These are phyloP conservation scores for Calliopum simillimum DNA, from an alignment of 2,888 invertebrate genomes.

Conservation along the genomic window DNA sequence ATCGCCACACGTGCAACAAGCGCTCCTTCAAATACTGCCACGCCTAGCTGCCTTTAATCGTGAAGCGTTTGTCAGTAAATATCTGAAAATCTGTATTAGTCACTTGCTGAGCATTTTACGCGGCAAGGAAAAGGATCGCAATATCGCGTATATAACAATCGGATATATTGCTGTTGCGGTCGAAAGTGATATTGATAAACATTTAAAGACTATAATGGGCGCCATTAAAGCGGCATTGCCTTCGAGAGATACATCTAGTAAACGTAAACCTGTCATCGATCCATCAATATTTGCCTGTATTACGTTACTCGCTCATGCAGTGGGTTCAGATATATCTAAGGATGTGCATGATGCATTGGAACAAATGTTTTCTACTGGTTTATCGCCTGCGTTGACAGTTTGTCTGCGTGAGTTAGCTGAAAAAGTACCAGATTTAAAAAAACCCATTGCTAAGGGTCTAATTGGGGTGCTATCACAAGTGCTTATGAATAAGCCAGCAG, in stretches of 20 bases:
- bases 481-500: conserved; percentile 86
- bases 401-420: conserved; percentile 90
- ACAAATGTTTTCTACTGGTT: conserved; percentile 91
- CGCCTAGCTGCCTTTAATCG: conserved; percentile 94
- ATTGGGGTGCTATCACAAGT: conserved; percentile 91
- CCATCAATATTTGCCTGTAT: conserved; percentile 94
- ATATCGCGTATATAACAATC: conserved; percentile 89
- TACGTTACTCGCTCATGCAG: conserved; percentile 88
- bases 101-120: conserved; percentile 82
- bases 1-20: conserved; percentile 86
- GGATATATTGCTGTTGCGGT: conserved; percentile 93
- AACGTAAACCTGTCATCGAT: conserved; percentile 81
- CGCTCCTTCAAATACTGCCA: conserved; percentile 87
- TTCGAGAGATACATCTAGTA: conserved; percentile 80
- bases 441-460: conserved; percentile 92
- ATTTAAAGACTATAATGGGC: conserved; percentile 88
- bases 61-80: conserved; percentile 80
- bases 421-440: conserved; percentile 87
- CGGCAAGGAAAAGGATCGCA: conserved; percentile 86
- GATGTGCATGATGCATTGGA: conserved; percentile 89
- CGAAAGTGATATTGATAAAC: conserved; percentile 81
- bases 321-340: conserved; percentile 79
- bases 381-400: conserved; percentile 90
- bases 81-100: conserved; percentile 79
- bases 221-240: conserved; percentile 82